Conservation (phyloP, 2,113 vertebrate genomes). For the Struthidea cinerea region DNA sequence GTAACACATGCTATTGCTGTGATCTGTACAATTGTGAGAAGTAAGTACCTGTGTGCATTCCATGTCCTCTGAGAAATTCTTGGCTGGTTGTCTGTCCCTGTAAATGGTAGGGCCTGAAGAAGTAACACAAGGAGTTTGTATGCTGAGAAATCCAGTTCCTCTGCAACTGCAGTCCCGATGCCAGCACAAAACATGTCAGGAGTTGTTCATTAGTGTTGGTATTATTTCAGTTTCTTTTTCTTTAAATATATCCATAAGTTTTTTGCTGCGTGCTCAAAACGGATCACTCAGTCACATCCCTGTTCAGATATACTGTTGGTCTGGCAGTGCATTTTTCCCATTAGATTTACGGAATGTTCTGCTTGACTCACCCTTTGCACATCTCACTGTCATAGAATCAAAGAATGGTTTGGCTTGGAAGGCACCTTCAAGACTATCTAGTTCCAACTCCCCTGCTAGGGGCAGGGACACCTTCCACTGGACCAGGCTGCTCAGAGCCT, state of each 20-base stretch:
- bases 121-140: background rate
- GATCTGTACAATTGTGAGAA: slow-evolving; percentile 88
- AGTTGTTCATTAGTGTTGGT: background rate
- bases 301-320: background rate
- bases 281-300: background rate
- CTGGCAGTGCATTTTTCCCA: background rate
- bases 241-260: background rate
- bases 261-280: background rate
- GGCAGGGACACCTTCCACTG: background rate
- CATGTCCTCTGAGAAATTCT: background rate
- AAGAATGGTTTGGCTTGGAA: background rate
- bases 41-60: slow-evolving; percentile 67
- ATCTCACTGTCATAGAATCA: background rate
- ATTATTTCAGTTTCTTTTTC: background rate
- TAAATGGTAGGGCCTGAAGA: background rate
- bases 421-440: background rate
- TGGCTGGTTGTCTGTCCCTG: background rate
- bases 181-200: background rate
- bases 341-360: background rate
- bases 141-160: background rate
- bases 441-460: background rate
- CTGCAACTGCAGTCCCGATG: background rate
- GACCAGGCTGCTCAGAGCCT: background rate
- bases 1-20: slow-evolving; percentile 94
- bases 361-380: background rate